Base-by-base conservation (phyloP, 2,797 vertebrate species). In the Lateolabrax maculatus region DNA sequence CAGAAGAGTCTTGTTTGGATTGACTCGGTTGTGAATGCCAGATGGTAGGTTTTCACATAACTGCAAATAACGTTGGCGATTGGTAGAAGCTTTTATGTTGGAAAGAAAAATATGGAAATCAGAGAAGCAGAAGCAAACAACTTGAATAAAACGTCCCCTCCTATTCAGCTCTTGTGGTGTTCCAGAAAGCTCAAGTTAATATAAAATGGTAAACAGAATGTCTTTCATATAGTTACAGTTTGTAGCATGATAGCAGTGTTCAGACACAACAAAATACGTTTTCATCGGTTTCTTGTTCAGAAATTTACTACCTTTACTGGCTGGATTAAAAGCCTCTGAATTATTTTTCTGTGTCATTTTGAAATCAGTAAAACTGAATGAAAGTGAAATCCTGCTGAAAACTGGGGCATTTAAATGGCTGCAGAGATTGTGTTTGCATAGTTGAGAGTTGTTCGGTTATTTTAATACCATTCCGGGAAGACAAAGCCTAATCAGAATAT, bases 21-120 rank as follows among this genome's bases (percentile, higher is more conserved):
- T 79, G 77, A 84, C 81, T 81, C 62, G 68, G 74, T 81, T 84
- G 71, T 82, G 74, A 85, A 73, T 87, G 80, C 87, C 89, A 92
- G 88, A 88, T 92, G 91, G 84, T 87, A 69, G 81, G 84, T 79
- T 87, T 83, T 86, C 75, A 80, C 78, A 87, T 82, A 89, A 81
- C 69, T 83, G 84, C 83, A 88, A 88, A 86, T 89, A 88, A 82
- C 43, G 27, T 51, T 81, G 85, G 84, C 65, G 75, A 82, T 75
- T 76, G 67, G 79, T 78, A 71, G 71, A 78, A 67, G 87, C 72
- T 90, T 84, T 81, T 66, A 61, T 81, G 68, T 69, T 72, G 70
- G 74, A 79, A 83, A 76, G 72, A 39, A 85, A 83, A 85, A 87
- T 74, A 82, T 76, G 71, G 62, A 76, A 84, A 81, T 88, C 74